A percentile compares a stretch with the other conserved stretches of the same genome.
phyloP scores from a whole-genome alignment of 2,888 invertebrate species.

The Iphiclides podalirius region DNA sequence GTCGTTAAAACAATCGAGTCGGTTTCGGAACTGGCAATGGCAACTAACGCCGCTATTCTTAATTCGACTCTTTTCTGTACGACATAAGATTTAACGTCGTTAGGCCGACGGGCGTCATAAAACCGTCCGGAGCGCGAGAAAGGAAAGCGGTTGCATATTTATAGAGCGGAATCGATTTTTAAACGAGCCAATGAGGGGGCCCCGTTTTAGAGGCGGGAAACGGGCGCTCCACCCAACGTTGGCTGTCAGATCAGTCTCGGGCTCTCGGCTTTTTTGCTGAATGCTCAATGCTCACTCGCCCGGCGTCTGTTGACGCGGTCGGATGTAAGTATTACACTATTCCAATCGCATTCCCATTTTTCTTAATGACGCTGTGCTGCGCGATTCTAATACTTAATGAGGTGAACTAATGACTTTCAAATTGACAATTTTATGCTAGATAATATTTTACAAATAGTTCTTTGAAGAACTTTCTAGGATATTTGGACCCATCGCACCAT shows the following conservation, averaged over 20 bases:
- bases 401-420: too few species aligned
- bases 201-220: constrained; percentile 63
- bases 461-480: too few species aligned
- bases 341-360: too few species aligned
- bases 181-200: constrained; percentile 71
- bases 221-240: constrained; percentile 62
- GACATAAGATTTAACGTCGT: constrained; percentile 5
- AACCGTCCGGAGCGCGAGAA: constrained; percentile 39
- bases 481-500: too few species aligned
- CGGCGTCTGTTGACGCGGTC: constrained; percentile 52
- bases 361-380: too few species aligned
- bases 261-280: constrained; percentile 48
- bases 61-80: neutral
- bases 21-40: constrained; percentile 41
- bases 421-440: too few species aligned
- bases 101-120: constrained; percentile 31
- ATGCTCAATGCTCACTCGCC: constrained; percentile 56
- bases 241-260: constrained; percentile 67
- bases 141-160: constrained; percentile 77
- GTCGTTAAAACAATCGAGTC: constrained; percentile 76
- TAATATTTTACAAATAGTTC: too few species aligned
- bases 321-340: too few species aligned
- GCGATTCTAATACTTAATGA: too few species aligned
- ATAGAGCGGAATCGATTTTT: constrained; percentile 80
- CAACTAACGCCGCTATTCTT: constrained; percentile 37